Evolutionary conservation across 2,888 invertebrate species (phyloP), one percentile per base, ranked within the genome.

Genomic region (Caenorhabditis macrosperma): DNA sequence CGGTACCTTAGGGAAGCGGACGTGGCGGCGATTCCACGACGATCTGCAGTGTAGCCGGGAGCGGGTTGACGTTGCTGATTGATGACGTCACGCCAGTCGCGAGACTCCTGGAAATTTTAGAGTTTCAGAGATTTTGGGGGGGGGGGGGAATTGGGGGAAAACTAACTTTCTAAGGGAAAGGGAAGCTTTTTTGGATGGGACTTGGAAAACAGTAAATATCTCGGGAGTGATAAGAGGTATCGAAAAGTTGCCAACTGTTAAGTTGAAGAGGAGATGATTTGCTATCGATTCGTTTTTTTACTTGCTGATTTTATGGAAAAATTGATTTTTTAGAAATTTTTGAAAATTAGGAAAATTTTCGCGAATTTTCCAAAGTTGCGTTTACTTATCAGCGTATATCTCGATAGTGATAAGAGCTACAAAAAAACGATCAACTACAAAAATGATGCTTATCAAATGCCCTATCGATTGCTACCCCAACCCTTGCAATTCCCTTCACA

Each of bases 61-160:
- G 83, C 80, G 15, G 86, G 44, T 57, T 85, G 86, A 26, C 87
- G 71, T 63, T 87, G 87, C 50, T 83, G 71, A 26, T 84, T 82
- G 52, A 87, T 83, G 33, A 86, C 81, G 28, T 86, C 78, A 26
- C 84, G 72, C 85, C 85, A 85, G 50, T 85, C 82, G 38, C 85
- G 78, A 7, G 82, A 75, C 35, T 86, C 85, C 83, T 86, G 24
- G 33, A 12, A 22, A 24, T n/a, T 35, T 22, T 26, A 10, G 9
- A 22, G 48, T 17, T 44, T 44, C 15, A 7, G 26, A 22, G 15
- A 38, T 33, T 33, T 33, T 17, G 48, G 22, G 22, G 7, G 22
- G 48, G 48, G 17, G 22, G 48, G 20, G 22, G 48, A 48, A 17
- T n/a, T n/a, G 7, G 17, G 22, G 48, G 17, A 44, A n/a, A n/a